Evolutionary conservation across 2,113 vertebrate species (phyloP), one percentile per base, ranked within the genome.

Genomic region (Phylloscopus trochilus): DNA sequence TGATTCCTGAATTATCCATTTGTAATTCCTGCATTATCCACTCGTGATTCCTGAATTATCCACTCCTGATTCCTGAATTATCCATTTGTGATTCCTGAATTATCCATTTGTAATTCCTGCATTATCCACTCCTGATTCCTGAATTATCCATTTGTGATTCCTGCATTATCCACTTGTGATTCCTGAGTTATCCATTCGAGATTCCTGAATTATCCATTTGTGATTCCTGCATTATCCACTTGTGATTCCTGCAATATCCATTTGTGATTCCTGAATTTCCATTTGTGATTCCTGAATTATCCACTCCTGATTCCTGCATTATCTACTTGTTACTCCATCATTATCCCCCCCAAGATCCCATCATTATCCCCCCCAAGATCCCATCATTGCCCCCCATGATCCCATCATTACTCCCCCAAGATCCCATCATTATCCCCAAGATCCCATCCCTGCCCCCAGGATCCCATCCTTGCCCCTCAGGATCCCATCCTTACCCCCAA

Each of bases 181-280:
- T 21, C 35, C 68, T 7, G 3, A 1, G 8, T 14, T 3, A 24
- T 31, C 21, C 21, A 24, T 11, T 3, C 6, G 0, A 1, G 2
- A 35, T 17, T 28, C 14, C 53, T 16, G 4, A 5, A 22, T 30
- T 9, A 30, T 30, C n/a, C 18, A 68, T 17, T 8, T 7, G 1
- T 4, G 5, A 27, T 14, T 35, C 11, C 43, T 13, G 10, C 6
- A 27, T 67, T 10, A 35, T 35, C 44, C 44, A 47, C 8, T 7
- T 4, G 2, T 1, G 4, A 26, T 46, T 46, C 31, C 64, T 9
- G 10, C 31, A 35, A 26, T 59, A 37, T 39, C 39, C 9, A 39
- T 39, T 39, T 11, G 9, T 9, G 35, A 27, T 19, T 67, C 43
- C 43, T 3, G 2, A 7, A 20, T 62, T 62, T 39, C 39, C 39